Evolutionary conservation across 2,888 invertebrate species (phyloP), one percentile per base, ranked within the genome.

Genomic region (Hedychridium roseum): DNA sequence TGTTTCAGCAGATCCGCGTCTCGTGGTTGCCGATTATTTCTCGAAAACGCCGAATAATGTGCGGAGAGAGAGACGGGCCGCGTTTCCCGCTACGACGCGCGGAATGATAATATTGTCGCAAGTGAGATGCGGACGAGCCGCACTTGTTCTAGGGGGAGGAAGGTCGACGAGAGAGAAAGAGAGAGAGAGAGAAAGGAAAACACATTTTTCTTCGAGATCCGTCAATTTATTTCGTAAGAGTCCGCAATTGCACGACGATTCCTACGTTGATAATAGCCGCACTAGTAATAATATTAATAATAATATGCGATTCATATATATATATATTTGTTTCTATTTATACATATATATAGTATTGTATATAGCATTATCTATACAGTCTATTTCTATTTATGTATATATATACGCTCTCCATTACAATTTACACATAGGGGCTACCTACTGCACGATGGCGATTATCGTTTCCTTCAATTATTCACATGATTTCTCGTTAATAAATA

Each of bases 351-450:
- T 41, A n/a, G 27, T 40, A 31, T 46, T 26, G 44, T 53, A 43
- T 52, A 49, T 49, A 60, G 43, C 55, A 53, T 61, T 48, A 52
- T 61, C 64, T 69, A 68, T 70, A 70, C 67, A 70, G 56, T 64
- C 56, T 64, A 63, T 64, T 32, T 43, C 43, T 55, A 57, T 61
- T 43, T 57, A 57, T 59, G 44, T 59, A 48, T 57, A 48, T 51
- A 38, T 54, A 40, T 57, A 57, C 61, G 44, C 31, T 42, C 43
- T 61, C 55, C 57, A 57, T 62, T 63, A 66, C 71, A 73, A 71
- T 68, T 72, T 73, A 75, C 72, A 74, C 70, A 68, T 71, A 70
- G 67, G 66, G 66, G 70, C 67, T 68, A 60, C 59, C 61, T 67
- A 70, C 61, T 44, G 37, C 36, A 53, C 44, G 44, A 50, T 42